These are phyloP conservation scores for Myrmecophaga tridactyla DNA, from an alignment of 2,113 vertebrate species.

Conservation along the genomic window DNA sequence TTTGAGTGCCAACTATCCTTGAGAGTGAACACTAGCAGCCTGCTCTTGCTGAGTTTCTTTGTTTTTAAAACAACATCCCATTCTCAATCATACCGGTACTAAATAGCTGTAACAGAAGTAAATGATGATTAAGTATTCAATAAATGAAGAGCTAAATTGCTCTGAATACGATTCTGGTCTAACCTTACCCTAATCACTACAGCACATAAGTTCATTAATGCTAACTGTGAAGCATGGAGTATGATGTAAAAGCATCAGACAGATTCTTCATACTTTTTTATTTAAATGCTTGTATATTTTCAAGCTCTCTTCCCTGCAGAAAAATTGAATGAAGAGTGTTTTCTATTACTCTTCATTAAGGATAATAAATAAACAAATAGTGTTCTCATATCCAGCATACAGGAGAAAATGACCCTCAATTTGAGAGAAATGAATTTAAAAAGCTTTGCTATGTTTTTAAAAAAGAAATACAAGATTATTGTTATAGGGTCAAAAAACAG, in stretches of 20 bases:
- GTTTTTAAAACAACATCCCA: neutral
- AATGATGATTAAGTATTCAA: neutral
- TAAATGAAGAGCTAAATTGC: neutral
- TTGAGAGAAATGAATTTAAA: conserved; percentile 45
- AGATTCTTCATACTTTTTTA: neutral
- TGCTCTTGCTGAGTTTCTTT: neutral
- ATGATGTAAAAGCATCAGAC: neutral
- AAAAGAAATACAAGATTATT: conserved; percentile 4
- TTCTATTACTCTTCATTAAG: too few relatives aligned
- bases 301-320: neutral
- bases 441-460: conserved; percentile 8
- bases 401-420: neutral
- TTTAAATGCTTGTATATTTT: neutral
- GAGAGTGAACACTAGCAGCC: neutral
- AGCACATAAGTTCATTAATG: neutral
- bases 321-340: neutral
- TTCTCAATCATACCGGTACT: neutral
- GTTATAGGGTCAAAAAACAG: conserved; percentile 32
- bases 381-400: neutral
- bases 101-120: neutral
- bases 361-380: too few relatives aligned
- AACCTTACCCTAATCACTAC: neutral
- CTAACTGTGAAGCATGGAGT: neutral
- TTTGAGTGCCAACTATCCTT: neutral
- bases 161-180: conserved; percentile 24